Conservation (phyloP, 1,140 invertebrate genomes). For the Phymorhynchus buccinoides region DNA sequence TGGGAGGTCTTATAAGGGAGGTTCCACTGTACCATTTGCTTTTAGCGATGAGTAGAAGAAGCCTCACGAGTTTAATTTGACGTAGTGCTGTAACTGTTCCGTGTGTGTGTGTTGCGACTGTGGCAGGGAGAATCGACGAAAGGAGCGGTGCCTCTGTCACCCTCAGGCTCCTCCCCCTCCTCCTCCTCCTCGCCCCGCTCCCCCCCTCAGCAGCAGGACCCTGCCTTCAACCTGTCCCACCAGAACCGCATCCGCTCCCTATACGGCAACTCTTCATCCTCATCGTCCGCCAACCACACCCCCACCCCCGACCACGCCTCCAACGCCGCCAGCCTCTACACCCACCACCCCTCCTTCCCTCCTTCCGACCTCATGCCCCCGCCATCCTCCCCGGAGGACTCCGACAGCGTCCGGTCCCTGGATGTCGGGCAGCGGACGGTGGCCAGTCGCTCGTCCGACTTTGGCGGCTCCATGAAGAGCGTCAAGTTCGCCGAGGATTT, state of each 20-base stretch:
- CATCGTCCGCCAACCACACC: constrained; percentile 20
- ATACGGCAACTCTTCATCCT: constrained; percentile 53
- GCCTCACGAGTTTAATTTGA: constrained; percentile 15
- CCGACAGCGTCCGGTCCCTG: constrained; percentile 39
- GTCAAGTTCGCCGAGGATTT: constrained; percentile 48
- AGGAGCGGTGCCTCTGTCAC: background rate
- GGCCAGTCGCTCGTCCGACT: background rate
- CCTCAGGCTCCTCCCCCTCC: constrained; percentile 14
- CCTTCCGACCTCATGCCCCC: constrained; percentile 18
- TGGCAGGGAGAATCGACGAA: no score
- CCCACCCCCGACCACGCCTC: constrained; percentile 27
- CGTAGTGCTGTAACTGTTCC: background rate
- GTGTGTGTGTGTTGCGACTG: background rate
- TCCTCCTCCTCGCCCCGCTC: constrained; percentile 32
- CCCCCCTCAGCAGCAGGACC: constrained; percentile 51
- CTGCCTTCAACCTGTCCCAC: constrained; percentile 60
- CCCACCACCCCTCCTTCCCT: constrained; percentile 4
- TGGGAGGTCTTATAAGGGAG: no score
- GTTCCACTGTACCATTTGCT: no score
- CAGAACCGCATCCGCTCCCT: constrained; percentile 64
- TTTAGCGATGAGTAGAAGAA: no score
- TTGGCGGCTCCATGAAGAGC: constrained; percentile 18
- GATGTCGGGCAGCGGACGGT: constrained; percentile 42
- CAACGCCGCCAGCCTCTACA: background rate
- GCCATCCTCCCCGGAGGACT: constrained; percentile 43